A percentile compares a stretch with the other conserved stretches of the same genome.
These are phyloP conservation scores for Anguilla japonica DNA, from an alignment of 2,113 vertebrate genomes.

Conservation along the genomic window DNA sequence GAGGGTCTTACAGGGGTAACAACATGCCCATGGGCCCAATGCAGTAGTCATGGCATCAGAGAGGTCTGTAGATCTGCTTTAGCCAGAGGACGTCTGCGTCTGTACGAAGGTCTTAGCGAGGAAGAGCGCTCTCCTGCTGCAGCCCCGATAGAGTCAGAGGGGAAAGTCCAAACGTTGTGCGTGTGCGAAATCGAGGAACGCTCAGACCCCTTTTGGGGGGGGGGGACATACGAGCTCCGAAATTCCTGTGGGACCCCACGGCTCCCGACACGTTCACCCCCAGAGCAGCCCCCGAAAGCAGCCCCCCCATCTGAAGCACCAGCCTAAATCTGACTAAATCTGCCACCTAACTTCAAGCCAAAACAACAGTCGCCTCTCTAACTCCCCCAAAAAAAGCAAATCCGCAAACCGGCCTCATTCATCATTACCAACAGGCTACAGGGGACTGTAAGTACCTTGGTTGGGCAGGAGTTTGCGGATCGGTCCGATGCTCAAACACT, in stretches of 20 bases:
- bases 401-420: too few species aligned
- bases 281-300: too few species aligned
- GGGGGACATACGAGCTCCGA: not conserved
- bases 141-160: not conserved
- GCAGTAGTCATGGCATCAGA: not conserved
- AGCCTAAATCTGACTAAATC: too few species aligned
- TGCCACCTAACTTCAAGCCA: too few species aligned
- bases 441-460: too few species aligned
- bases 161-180: not conserved
- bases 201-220: too few species aligned
- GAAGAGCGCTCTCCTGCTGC: not conserved
- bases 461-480: not conserved
- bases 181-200: not conserved
- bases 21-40: constrained; percentile 5
- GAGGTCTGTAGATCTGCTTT: not conserved
- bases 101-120: not conserved
- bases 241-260: too few species aligned
- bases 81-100: not conserved
- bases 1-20: not conserved
- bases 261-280: too few species aligned
- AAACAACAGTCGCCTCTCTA: too few species aligned
- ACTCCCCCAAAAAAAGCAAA: too few species aligned
- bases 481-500: not conserved
- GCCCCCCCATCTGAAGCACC: too few species aligned
- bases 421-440: too few species aligned